Evolutionary conservation across 2,888 invertebrate genomes (phyloP).

Genomic region (Hemithea aestivaria): DNA sequence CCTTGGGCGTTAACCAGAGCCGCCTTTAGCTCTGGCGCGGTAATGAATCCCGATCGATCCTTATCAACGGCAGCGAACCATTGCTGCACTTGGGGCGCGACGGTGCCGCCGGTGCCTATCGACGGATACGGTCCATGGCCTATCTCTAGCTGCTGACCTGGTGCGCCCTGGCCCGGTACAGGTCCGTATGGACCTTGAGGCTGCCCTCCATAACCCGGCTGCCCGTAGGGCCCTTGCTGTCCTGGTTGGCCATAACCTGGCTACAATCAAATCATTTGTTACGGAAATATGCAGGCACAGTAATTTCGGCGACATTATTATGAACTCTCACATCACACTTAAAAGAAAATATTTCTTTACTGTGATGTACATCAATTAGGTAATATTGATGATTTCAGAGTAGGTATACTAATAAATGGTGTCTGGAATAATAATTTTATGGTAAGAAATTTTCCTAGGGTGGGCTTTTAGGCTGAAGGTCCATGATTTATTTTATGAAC

Average conservation of each 20-base stretch:
- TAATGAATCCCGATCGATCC: constrained; percentile 90
- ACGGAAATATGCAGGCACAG: neutral
- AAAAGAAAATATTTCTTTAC: no score
- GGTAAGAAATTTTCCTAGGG: no score
- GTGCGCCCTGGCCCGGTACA: constrained; percentile 16
- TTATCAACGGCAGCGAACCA: constrained; percentile 92
- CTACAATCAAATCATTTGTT: neutral
- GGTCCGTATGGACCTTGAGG: constrained; percentile 39
- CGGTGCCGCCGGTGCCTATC: constrained; percentile 69
- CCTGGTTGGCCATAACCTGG: constrained; percentile 31
- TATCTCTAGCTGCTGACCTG: constrained; percentile 52
- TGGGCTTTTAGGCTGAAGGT: no score
- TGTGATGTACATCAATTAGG: no score
- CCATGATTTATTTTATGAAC: no score
- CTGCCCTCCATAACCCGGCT: constrained; percentile 34
- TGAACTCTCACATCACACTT: no score
- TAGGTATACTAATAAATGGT: no score
- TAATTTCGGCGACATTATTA: no score
- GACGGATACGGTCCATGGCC: constrained; percentile 73
- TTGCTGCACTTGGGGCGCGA: constrained; percentile 86
- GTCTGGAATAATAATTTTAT: no score
- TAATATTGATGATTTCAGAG: no score
- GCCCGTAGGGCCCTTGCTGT: constrained; percentile 19
- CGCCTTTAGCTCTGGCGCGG: constrained; percentile 85
- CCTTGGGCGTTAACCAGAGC: constrained; percentile 93